Evolutionary conservation across 2,797 vertebrate species (phyloP).

Genomic region (Micropoecilia bifurca): DNA sequence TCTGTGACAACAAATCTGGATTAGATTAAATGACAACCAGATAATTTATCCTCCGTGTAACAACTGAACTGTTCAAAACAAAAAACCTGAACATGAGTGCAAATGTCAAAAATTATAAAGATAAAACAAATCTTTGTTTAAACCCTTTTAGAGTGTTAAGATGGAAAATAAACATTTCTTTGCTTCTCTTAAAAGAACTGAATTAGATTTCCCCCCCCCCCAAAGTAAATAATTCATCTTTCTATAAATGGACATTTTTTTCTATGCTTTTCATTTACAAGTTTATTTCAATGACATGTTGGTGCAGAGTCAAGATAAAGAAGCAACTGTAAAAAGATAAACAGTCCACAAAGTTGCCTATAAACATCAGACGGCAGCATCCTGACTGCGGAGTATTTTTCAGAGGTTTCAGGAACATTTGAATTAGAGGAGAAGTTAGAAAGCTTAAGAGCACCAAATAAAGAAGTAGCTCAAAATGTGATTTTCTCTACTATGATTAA

Average conservation of each 20-base stretch:
- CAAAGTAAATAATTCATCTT: background rate
- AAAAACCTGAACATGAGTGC: background rate
- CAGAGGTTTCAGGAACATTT: background rate
- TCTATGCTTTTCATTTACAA: background rate
- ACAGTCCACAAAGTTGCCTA: background rate
- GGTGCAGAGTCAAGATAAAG: background rate
- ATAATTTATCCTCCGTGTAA: background rate
- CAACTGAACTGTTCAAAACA: background rate
- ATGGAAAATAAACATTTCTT: background rate
- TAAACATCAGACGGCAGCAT: background rate
- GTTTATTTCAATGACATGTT: background rate
- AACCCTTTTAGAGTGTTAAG: background rate
- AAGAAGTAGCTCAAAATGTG: background rate
- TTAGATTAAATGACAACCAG: background rate
- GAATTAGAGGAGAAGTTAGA: too few relatives aligned
- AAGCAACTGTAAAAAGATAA: background rate
- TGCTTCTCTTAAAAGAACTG: background rate
- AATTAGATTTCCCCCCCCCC: background rate
- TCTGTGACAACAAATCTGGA: background rate
- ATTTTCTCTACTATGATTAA: background rate
- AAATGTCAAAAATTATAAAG: background rate
- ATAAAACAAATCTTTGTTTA: background rate
- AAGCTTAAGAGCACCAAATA: background rate
- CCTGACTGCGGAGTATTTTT: background rate
- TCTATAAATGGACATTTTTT: background rate